Conservation (phyloP, 2,113 vertebrate genomes). For the Megaceryle maxima region DNA sequence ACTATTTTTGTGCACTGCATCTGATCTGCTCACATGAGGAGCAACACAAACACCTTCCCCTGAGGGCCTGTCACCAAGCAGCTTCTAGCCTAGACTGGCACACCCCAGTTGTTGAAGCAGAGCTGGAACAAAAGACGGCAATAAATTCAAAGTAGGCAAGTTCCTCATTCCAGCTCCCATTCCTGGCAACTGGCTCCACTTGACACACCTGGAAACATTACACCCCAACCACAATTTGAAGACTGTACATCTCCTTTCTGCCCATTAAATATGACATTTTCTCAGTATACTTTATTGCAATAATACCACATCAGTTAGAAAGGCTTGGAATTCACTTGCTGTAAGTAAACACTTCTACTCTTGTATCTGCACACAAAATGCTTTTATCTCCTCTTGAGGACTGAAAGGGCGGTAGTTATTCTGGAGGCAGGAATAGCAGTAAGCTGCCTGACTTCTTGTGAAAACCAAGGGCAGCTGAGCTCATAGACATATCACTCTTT, state of each 20-base stretch:
- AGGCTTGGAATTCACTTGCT: neutral
- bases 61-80: rapidly evolving
- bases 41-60: neutral
- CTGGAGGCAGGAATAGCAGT: neutral
- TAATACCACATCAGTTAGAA: neutral
- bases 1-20: rapidly evolving
- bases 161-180: rapidly evolving
- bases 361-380: neutral
- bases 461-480: neutral
- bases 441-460: neutral
- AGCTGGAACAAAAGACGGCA: neutral
- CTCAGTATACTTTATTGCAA: conserved; percentile 45
- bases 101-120: neutral
- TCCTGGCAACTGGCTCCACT: neutral
- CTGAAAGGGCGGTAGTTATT: neutral
- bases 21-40: neutral
- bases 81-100: neutral
- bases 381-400: neutral
- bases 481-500: neutral
- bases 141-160: neutral
- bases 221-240: neutral
- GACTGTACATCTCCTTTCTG: neutral
- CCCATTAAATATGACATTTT: neutral
- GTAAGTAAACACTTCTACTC: neutral
- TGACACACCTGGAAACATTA: neutral